Evolutionary conservation across 92 coral and sea anemone species (phyloP), one percentile per base, ranked within the genome.

Genomic region (Montipora capitata): DNA sequence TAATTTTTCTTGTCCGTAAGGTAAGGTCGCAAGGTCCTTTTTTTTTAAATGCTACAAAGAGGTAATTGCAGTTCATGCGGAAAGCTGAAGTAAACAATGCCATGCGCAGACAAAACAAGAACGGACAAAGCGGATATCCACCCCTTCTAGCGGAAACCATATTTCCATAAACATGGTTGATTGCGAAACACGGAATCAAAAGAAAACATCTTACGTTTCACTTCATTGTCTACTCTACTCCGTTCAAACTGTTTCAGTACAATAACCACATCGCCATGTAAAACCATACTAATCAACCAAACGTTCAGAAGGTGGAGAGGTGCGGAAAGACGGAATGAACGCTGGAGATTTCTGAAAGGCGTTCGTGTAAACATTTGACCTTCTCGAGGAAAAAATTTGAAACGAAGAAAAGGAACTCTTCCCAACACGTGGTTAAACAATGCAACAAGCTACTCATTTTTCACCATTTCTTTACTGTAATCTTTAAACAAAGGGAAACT

Each of bases 51-150:
- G 59, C 15, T 20, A 42, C 18, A 5, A 6, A 20, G 7, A 44
- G 18, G 8, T 20, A 10, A 35, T 14, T n/a, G 49, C 18, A 42
- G 52, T 39, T 14, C 42, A 43, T 10, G 40, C 35, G 9, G 2
- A 58, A 83, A 61, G 61, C 72, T 40, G 40, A 83, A 73, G 72
- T 59, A 83, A 83, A 72, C 87, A 57, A 13, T 83, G 79, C 39
- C 87, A 83, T 83, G 87, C 87, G 87, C 87, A 83, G 87, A 83
- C 87, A 42, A 18, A 83, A 83, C 79, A 83, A 42, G 48, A 59
- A 12, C 58, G 35, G 40, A 80, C 69, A 69, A 52, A 38, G 59
- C 62, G 87, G 61, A 75, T 83, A 41, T 69, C 14, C 61, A 18
- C 42, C 39, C 56, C 70, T 52, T 62, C 11, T 49, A 38, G 35